These are phyloP conservation scores for Coturnix japonica DNA, from an alignment of 2,113 vertebrate genomes.

Conservation along the genomic window DNA sequence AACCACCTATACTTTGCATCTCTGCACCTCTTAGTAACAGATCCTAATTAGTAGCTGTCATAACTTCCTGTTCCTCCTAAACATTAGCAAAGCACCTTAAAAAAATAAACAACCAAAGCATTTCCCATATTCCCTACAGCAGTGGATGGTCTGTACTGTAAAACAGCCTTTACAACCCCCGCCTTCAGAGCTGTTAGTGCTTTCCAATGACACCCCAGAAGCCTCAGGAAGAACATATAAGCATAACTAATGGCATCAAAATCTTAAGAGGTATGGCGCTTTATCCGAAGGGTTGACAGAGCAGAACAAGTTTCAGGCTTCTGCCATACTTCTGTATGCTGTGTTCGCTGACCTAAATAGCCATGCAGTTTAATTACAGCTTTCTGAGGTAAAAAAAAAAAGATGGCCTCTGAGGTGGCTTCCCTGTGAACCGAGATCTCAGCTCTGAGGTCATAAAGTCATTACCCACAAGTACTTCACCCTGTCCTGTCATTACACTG, in stretches of 20 bases:
- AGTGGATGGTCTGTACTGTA: not conserved
- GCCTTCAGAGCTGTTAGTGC: not conserved
- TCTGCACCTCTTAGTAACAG: not conserved
- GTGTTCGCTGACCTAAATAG: slow-evolving; percentile 25
- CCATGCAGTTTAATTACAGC: not conserved
- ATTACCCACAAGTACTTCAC: not conserved
- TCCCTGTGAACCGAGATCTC: not conserved
- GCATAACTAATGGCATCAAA: not conserved
- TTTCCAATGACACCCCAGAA: not conserved
- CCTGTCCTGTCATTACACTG: not conserved
- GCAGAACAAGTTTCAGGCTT: not conserved
- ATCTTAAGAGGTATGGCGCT: not conserved
- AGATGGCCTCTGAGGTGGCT: not conserved
- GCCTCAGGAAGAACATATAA: not conserved
- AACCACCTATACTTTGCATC: not conserved
- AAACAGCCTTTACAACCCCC: not conserved
- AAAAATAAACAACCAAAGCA: not conserved
- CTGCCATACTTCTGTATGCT: not conserved
- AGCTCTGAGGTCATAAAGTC: not conserved
- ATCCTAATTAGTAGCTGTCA: not conserved
- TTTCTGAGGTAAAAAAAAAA: slow-evolving; percentile 1
- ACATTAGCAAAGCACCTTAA: not conserved
- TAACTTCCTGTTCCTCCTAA: not conserved
- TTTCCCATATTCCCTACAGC: not conserved
- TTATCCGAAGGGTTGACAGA: not conserved